Base-by-base conservation (phyloP, 2,113 vertebrate genomes). In the Malurus melanocephalus region DNA sequence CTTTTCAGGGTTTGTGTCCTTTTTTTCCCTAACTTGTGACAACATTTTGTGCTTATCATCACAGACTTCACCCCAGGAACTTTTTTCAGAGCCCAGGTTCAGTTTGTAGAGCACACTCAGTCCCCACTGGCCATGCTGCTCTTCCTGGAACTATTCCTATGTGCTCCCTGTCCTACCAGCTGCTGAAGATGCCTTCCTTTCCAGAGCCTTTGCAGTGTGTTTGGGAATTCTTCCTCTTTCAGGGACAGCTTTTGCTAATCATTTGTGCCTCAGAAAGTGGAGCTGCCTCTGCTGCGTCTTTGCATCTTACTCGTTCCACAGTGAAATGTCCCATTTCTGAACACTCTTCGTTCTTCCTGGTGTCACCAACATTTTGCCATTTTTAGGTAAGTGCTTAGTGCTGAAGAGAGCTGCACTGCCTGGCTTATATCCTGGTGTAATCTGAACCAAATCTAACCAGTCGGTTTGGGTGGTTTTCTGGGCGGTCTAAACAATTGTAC, bases 241-340 rank as follows among this genome's bases (percentile, higher is more conserved):
- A 65, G 51, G 24, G 26, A 38, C 32, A 65, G 35, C 7, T 68
- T 62, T 60, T 46, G 30, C 16, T 66, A 26, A 52, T 35, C 6
- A 32, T 16, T 56, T 49, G 19, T 3, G 1, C 59, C 35, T 68
- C 40, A 60, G 23, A 52, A 56, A n/a, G 11, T 18, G 20, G 11
- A 40, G 12, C 19, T 56, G 22, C 9, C 9, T 55, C 56, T 51
- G 52, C 24, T 20, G 40, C 16, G 65, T 40, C 6, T 24, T 15
- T 18, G 12, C 17, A 21, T 72, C 52, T 72, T 4, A 1, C 20
- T 73, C 32, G 23, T 33, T 59, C 28, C 27, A 33, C 0, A 0
- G 7, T 9, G 23, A 53, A 77, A 52, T 22, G 18, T 28, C 15
- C 17, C n/a, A 24, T 71, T 76, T 48, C 48, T 66, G 42, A 71